These are phyloP conservation scores for Labrus mixtus DNA, from an alignment of 2,113 vertebrate species.

Conservation along the genomic window DNA sequence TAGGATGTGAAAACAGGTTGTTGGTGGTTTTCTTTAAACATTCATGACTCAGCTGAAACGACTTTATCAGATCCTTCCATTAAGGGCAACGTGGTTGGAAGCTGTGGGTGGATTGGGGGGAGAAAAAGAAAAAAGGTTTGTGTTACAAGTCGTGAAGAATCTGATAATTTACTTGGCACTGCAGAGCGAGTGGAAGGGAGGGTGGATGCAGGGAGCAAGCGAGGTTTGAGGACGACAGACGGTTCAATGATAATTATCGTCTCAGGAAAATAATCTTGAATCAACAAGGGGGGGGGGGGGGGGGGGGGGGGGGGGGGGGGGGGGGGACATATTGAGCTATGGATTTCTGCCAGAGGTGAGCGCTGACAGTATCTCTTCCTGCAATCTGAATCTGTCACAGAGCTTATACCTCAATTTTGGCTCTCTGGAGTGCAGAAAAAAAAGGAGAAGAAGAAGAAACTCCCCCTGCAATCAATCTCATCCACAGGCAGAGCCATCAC, in stretches of 20 bases:
- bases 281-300: too few species aligned
- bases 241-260: constrained; percentile 57
- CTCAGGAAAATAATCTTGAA: constrained; percentile 11
- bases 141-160: constrained; percentile 64
- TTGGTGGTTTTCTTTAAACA: constrained; percentile 57
- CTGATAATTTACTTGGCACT: constrained; percentile 49
- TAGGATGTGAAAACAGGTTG: constrained; percentile 55
- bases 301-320: too few species aligned
- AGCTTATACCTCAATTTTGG: constrained; percentile 67
- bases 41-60: constrained; percentile 63
- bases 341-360: constrained; percentile 39
- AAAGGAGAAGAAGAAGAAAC: constrained; percentile 20
- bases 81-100: constrained; percentile 37
- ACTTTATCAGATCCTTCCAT: constrained; percentile 56
- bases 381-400: constrained; percentile 69
- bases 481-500: constrained; percentile 74
- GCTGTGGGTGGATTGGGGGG: constrained; percentile 41
- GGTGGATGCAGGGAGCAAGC: neutral
- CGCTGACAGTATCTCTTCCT: constrained; percentile 61
- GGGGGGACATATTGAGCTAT: constrained; percentile 50
- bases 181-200: neutral
- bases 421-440: constrained; percentile 52
- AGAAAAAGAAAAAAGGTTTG: neutral
- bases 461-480: constrained; percentile 61
- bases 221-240: constrained; percentile 21